Evolutionary conservation across 2,888 invertebrate genomes (phyloP).

Genomic region (Salticus scenicus): DNA sequence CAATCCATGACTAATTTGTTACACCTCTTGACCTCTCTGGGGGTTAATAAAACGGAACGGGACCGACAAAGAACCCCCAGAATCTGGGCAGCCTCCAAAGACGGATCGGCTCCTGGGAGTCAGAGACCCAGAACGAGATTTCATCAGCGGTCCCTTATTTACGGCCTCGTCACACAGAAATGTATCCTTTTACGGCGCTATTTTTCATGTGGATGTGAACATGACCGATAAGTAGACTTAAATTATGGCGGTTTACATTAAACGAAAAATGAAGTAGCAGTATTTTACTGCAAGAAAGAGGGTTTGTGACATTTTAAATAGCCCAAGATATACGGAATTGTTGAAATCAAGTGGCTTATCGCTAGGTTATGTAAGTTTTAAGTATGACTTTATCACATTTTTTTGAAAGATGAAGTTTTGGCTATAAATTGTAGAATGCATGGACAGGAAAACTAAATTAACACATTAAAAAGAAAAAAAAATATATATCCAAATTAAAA

Average conservation of each 20-base stretch:
- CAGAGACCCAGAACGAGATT: conserved; percentile 52
- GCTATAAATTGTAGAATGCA: too few relatives aligned
- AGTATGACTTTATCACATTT: too few relatives aligned
- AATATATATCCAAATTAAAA: too few relatives aligned
- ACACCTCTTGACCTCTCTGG: conserved; percentile 4
- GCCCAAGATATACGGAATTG: too few relatives aligned
- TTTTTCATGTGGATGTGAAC: neutral
- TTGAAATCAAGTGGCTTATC: too few relatives aligned
- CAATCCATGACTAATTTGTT: neutral
- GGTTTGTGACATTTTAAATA: too few relatives aligned
- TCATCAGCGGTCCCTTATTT: conserved; percentile 25
- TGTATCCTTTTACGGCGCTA: neutral
- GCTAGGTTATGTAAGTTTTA: too few relatives aligned
- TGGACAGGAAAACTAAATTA: too few relatives aligned
- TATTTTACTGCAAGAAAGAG: neutral
- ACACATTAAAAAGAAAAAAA: too few relatives aligned
- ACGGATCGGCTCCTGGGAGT: conserved; percentile 42
- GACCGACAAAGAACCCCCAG: conserved; percentile 45
- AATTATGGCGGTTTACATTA: neutral
- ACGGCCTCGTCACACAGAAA: neutral
- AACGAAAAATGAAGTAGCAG: neutral
- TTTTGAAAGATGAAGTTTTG: too few relatives aligned
- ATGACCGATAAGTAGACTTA: neutral
- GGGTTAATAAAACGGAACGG: conserved; percentile 60
- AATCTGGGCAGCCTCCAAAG: neutral